phyloP scores from a whole-genome alignment of 2,888 invertebrate species.

The Aleiodes alternator region DNA sequence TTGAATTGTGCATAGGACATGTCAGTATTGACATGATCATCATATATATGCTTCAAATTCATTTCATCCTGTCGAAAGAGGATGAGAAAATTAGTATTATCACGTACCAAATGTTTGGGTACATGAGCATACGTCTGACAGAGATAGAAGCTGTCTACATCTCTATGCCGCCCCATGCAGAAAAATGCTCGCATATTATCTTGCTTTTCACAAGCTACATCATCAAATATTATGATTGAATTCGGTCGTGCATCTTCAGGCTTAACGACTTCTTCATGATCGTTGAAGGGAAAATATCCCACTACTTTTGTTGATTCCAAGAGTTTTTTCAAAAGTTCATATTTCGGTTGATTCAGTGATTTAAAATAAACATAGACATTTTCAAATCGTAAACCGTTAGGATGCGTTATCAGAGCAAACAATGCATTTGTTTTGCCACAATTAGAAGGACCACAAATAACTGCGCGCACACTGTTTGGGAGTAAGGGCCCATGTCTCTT shows the following conservation, averaged over 20 bases:
- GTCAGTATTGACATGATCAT: slow-evolving; percentile 57
- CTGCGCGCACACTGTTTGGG: slow-evolving; percentile 58
- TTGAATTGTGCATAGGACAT: slow-evolving; percentile 55
- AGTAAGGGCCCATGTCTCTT: slow-evolving; percentile 59
- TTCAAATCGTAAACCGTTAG: slow-evolving; percentile 52
- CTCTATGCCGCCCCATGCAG: too few relatives aligned
- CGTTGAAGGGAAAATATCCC: slow-evolving; percentile 56
- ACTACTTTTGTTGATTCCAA: slow-evolving; percentile 56
- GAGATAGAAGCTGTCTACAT: too few relatives aligned
- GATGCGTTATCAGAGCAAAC: slow-evolving; percentile 49
- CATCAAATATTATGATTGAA: too few relatives aligned
- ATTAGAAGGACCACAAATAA: slow-evolving; percentile 52
- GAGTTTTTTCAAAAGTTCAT: slow-evolving; percentile 57
- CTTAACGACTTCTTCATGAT: slow-evolving; percentile 55
- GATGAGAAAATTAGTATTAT: slow-evolving; percentile 57
- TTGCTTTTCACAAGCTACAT: too few relatives aligned
- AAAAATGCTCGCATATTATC: too few relatives aligned
- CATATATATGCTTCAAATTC: slow-evolving; percentile 57
- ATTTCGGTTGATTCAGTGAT: slow-evolving; percentile 66
- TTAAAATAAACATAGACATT: slow-evolving; percentile 55
- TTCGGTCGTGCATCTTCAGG: slow-evolving; percentile 55
- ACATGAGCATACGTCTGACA: slow-evolving; percentile 47
- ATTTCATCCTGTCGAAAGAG: slow-evolving; percentile 58
- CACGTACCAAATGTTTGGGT: slow-evolving; percentile 57
- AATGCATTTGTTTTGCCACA: slow-evolving; percentile 56